Evolutionary conservation across 2,888 invertebrate genomes (phyloP), one percentile per base, ranked within the genome.

Genomic region (Ellobium chinense): DNA sequence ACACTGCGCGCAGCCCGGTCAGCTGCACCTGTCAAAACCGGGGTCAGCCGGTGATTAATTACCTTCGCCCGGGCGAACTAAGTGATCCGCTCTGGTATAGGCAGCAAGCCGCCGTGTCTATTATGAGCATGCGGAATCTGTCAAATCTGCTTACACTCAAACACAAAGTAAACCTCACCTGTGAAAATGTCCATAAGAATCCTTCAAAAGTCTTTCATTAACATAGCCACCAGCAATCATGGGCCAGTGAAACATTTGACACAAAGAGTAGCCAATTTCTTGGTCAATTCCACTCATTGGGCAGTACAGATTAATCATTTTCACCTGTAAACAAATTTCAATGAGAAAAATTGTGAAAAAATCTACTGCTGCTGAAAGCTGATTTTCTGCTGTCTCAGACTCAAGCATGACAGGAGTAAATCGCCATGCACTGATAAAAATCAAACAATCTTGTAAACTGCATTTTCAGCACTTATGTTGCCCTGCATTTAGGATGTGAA

Each of bases 221-320:
- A 90, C 88, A 84, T 86, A 88, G 46, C 89, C 90, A 1, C 90
- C 90, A 29, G 88, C 89, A 21, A 90, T 69, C 5, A 89, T 81
- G 21, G 86, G 82, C 46, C 84, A 76, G 21, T 82, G 72, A 63
- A 87, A 87, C 65, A 66, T 84, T 58, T 63, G 84, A 78, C 79
- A 87, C 54, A 88, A 65, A 12, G 85, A 81, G 37, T 83, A 82
- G 7, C 88, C 85, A 58, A 88, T 76, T 54, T 85, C 86, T 36
- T 85, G 85, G 18, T 87, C 86, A 74, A 83, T 80, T 18, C 80
- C 80, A 74, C 66, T 74, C 68, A 74, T 58, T 12, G 80, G 80
- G 62, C 80, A 80, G 27, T 68, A 80, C 31, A 80, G 66, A 54
- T 80, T 80, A 46, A 80, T 65, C 80, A 80, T 80, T 60, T 80